Percentiles rank a stretch among this genome's conserved stretches.
Conservation (phyloP, 2,888 invertebrate genomes). For the Amphipoea oculea region DNA sequence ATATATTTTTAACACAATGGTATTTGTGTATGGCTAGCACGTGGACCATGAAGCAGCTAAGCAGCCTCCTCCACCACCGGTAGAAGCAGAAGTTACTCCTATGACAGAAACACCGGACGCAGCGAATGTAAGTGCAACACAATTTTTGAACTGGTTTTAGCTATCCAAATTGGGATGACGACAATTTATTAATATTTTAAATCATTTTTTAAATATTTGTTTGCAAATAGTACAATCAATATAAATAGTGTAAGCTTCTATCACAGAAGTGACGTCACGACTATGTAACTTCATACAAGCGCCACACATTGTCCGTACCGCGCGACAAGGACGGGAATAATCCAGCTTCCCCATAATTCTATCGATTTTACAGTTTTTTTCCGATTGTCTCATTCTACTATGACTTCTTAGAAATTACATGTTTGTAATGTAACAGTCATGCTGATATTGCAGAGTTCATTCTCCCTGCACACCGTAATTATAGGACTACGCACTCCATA, state of each 20-base stretch:
- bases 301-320: neutral
- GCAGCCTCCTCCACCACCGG: slow-evolving; percentile 44
- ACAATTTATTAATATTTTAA: neutral
- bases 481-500: neutral
- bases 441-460: slow-evolving; percentile 11
- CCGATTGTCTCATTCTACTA: too few species aligned
- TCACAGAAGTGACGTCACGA: neutral
- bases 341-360: too few species aligned
- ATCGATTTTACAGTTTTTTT: too few species aligned
- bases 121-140: slow-evolving; percentile 44
- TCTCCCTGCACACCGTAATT: neutral
- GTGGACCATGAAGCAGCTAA: slow-evolving; percentile 72
- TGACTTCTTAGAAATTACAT: neutral
- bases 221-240: neutral
- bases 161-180: neutral
- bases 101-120: slow-evolving; percentile 44
- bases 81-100: slow-evolving; percentile 33
- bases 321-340: too few species aligned
- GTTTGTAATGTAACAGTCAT: slow-evolving; percentile 1
- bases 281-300: neutral
- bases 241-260: too few species aligned
- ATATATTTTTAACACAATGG: neutral
- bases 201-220: neutral
- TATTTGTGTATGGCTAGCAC: slow-evolving; percentile 71
- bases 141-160: slow-evolving; percentile 29